Conservation (phyloP, 2,888 invertebrate species). For the Drosophila robusta region DNA sequence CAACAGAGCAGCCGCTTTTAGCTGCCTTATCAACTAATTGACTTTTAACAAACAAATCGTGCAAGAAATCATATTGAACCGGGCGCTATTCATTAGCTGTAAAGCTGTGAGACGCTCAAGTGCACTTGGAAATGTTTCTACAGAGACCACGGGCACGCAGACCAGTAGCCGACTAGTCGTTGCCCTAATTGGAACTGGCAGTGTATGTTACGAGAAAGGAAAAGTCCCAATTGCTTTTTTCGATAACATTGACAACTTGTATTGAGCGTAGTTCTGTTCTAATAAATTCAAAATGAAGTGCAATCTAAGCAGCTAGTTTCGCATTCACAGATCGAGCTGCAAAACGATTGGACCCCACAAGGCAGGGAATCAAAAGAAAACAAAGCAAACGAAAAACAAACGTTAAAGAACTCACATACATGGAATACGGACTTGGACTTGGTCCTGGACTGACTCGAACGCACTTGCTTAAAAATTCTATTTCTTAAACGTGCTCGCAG, state of each 20-base stretch:
- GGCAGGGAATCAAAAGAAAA: slow-evolving; percentile 5
- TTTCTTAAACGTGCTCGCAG: slow-evolving; percentile 76
- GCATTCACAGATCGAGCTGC: neutral
- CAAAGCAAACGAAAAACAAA: slow-evolving; percentile 16
- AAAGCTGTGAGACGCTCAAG: slow-evolving; percentile 48
- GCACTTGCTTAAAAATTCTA: slow-evolving; percentile 79
- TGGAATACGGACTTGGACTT: slow-evolving; percentile 31
- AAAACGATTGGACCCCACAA: slow-evolving; percentile 5
- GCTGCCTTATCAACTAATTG: slow-evolving; percentile 70
- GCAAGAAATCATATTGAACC: slow-evolving; percentile 80
- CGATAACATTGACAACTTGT: too few relatives aligned
- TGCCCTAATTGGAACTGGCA: slow-evolving; percentile 14
- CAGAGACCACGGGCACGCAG: neutral
- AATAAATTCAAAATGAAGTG: too few relatives aligned
- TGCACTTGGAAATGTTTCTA: slow-evolving; percentile 29
- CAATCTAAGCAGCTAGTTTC: neutral
- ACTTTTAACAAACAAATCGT: slow-evolving; percentile 81
- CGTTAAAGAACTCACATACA: slow-evolving; percentile 27
- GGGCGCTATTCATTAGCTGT: slow-evolving; percentile 66
- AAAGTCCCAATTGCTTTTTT: too few relatives aligned
- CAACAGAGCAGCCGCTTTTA: slow-evolving; percentile 19
- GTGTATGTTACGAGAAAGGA: too few relatives aligned
- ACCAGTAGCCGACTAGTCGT: slow-evolving; percentile 1
- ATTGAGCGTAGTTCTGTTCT: too few relatives aligned
- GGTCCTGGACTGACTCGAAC: slow-evolving; percentile 52